phyloP scores from a whole-genome alignment of 1,140 invertebrate genomes.

The Drosophila watanabei region DNA sequence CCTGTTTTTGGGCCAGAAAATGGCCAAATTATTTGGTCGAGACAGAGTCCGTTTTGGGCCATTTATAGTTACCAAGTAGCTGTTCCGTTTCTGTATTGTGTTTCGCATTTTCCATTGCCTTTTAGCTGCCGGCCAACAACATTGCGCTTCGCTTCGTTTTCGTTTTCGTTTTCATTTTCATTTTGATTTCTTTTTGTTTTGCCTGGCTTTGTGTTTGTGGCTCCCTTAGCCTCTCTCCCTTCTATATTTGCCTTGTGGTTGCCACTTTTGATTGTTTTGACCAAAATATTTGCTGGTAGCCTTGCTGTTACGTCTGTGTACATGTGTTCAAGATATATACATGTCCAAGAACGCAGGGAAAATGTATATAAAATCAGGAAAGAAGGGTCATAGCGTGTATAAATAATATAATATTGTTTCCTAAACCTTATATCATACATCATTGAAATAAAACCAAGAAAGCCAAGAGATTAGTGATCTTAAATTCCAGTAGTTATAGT shows the following conservation, averaged over 20 bases:
- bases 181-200: conserved; percentile 53
- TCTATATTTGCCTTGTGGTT: conserved; percentile 70
- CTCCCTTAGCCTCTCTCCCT: conserved; percentile 1
- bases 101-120: conserved; percentile 18
- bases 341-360: conserved; percentile 35
- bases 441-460: background rate
- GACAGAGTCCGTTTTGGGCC: conserved; percentile 21
- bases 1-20: conserved; percentile 42
- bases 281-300: conserved; percentile 66
- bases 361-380: background rate
- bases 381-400: too few relatives aligned
- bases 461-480: background rate
- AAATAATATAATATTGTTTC: too few relatives aligned
- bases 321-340: conserved; percentile 46
- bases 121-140: conserved; percentile 40
- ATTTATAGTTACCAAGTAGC: conserved; percentile 33
- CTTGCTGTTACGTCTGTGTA: conserved; percentile 57
- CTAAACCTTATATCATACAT: too few relatives aligned
- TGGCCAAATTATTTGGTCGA: conserved; percentile 56
- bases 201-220: conserved; percentile 48
- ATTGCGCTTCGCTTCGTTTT: conserved; percentile 14
- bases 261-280: conserved; percentile 77
- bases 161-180: conserved; percentile 6
- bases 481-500: too few relatives aligned
- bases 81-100: conserved; percentile 23